Evolutionary conservation across 2,797 vertebrate genomes (phyloP).

Genomic region (Ara ararauna): DNA sequence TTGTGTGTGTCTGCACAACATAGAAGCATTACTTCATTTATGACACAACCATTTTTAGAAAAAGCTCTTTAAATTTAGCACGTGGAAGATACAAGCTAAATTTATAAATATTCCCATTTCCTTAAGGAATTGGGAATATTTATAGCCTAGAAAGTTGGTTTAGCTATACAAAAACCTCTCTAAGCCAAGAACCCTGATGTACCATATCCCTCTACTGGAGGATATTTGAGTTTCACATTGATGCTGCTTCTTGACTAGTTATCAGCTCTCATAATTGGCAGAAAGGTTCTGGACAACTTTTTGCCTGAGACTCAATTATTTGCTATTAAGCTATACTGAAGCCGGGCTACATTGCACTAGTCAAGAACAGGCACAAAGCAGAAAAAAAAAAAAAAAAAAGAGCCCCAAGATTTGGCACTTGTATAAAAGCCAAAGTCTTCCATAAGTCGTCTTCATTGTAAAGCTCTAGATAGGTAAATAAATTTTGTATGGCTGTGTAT

Average conservation of each 20-base stretch:
- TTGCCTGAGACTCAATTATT: neutral
- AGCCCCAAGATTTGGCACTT: neutral
- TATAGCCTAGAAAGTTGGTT: neutral
- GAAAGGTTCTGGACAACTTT: neutral
- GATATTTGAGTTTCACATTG: neutral
- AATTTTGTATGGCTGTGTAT: neutral
- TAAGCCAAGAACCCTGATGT: neutral
- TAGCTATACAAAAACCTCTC: neutral
- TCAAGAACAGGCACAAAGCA: neutral
- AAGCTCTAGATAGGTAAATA: neutral
- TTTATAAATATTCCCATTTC: neutral
- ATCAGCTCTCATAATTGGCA: neutral
- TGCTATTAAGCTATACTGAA: neutral
- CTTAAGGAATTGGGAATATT: neutral
- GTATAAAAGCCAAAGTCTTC: neutral
- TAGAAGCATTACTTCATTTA: neutral
- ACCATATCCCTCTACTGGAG: neutral
- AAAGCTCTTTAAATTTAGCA: neutral
- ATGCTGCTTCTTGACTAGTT: neutral
- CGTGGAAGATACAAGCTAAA: neutral
- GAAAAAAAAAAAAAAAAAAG: neutral
- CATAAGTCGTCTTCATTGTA: neutral
- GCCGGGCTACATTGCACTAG: neutral
- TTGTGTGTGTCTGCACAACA: rapidly evolving
- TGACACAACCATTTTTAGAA: neutral